These are phyloP conservation scores for Rhyacichthys aspro DNA, from an alignment of 2,797 vertebrate genomes.

Conservation along the genomic window DNA sequence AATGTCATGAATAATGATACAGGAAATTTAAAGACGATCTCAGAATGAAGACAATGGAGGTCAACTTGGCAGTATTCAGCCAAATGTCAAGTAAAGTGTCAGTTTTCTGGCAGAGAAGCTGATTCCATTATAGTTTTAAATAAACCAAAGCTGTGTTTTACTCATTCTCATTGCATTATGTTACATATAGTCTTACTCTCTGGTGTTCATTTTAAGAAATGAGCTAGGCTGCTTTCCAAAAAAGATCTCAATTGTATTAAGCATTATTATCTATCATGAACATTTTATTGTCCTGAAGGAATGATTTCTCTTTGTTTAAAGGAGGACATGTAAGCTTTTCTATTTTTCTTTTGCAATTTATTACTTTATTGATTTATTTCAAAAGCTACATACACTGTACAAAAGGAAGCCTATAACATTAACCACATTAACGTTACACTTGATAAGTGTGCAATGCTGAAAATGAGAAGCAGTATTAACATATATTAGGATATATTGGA, in stretches of 20 bases:
- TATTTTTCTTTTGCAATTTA: neutral
- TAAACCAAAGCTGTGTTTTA: neutral
- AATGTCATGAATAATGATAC: conserved; percentile 11
- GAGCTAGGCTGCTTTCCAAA: conserved; percentile 1
- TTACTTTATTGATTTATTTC: neutral
- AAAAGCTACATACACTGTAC: neutral
- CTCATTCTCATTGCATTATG: conserved; percentile 1
- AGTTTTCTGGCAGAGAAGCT: conserved; percentile 4
- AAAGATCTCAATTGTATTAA: conserved; percentile 1
- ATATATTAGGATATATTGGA: too few relatives aligned
- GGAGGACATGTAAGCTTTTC: neutral
- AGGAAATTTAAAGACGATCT: conserved; percentile 1
- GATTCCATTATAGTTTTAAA: neutral
- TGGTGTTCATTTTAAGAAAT: conserved; percentile 6
- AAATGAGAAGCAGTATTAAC: too few relatives aligned
- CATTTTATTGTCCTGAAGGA: neutral
- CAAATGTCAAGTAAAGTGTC: conserved; percentile 12
- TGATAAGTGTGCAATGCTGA: too few relatives aligned
- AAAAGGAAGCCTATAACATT: too few relatives aligned
- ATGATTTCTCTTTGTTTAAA: too few relatives aligned
- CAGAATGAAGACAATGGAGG: conserved; percentile 5
- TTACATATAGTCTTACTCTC: neutral
- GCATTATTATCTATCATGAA: neutral
- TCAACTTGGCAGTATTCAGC: conserved; percentile 8
- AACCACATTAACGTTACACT: too few relatives aligned